Evolutionary conservation across 1,140 invertebrate species (phyloP), one percentile per base, ranked within the genome.

Genomic region (Drosophila sulfurigaster): DNA sequence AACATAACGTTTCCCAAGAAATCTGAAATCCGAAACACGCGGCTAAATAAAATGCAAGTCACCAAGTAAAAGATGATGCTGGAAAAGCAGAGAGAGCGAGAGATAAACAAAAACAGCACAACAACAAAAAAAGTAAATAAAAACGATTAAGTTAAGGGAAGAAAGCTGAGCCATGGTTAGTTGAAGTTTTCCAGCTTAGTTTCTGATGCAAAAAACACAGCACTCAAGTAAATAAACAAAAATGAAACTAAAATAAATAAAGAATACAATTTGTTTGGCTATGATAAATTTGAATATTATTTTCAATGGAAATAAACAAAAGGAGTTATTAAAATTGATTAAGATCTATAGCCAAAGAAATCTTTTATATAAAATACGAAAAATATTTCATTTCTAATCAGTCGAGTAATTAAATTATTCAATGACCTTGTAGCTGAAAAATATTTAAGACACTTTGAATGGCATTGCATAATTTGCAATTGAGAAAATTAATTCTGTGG

Each of bases 11-110:
- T 56, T 43, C 4, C 8, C 8, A 56, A 15, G 38, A 11, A 52
- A 52, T 38, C 20, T 25, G 20, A 25, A 25, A 25, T 25, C 20
- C 5, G 48, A 69, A 59, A 52, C 25, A 51, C 45, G 10, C 15
- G 38, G 65, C 35, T 52, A 82, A 60, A 82, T 64, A 88, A 79
- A 82, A 49, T 79, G 82, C 83, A 86, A 86, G 83, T 86, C 82
- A 86, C 51, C n/a, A 54, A 49, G 15, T 25, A 11, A 41, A 48
- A 48, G 35, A n/a, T n/a, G 11, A 7, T 66, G 35, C 35, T 35
- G 7, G 16, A 32, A 13, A 59, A 20, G 20, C 20, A 20, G 3
- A 20, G 20, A 59, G 54, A 20, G 20, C 54, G 54, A 11, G 2
- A 46, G 10, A 32, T 13, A 30, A 13, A 15, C 25, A 46, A 7